These are phyloP conservation scores for Panagrolaimus sp. DNA, from an alignment of 1,140 invertebrate species.

Conservation along the genomic window DNA sequence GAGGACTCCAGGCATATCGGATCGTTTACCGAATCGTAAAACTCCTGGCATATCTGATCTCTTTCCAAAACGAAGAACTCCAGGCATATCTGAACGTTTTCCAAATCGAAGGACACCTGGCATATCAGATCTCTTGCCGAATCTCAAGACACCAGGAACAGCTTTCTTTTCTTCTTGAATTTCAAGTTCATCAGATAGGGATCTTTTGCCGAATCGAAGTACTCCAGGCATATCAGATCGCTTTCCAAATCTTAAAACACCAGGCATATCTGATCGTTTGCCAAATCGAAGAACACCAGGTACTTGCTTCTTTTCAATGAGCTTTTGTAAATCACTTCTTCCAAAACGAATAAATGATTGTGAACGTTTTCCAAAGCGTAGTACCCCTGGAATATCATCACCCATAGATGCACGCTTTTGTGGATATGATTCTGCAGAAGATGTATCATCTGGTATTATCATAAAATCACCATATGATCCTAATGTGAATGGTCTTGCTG, in stretches of 20 bases:
- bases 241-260: conserved; percentile 13
- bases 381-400: neutral
- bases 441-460: too few species aligned
- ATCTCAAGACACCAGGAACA: conserved; percentile 16
- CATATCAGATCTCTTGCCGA: conserved; percentile 20
- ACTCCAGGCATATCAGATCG: conserved; percentile 19
- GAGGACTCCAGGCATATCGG: conserved; percentile 24
- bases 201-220: conserved; percentile 17
- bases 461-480: too few species aligned
- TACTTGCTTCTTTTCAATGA: conserved; percentile 9
- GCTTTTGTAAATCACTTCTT: neutral
- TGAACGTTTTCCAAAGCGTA: neutral
- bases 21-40: conserved; percentile 20
- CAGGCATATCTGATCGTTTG: conserved; percentile 14
- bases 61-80: conserved; percentile 19
- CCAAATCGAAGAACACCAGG: conserved; percentile 12
- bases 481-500: too few species aligned
- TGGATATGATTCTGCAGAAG: too few species aligned
- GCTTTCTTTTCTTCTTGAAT: conserved; percentile 4
- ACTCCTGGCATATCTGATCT: conserved; percentile 22
- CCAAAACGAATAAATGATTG: conserved; percentile 2
- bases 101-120: conserved; percentile 17
- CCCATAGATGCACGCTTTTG: too few species aligned
- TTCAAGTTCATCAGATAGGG: neutral
- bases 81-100: conserved; percentile 23